These are phyloP conservation scores for Tauraco hartlaubi DNA, from an alignment of 2,797 vertebrate genomes.

Conservation along the genomic window DNA sequence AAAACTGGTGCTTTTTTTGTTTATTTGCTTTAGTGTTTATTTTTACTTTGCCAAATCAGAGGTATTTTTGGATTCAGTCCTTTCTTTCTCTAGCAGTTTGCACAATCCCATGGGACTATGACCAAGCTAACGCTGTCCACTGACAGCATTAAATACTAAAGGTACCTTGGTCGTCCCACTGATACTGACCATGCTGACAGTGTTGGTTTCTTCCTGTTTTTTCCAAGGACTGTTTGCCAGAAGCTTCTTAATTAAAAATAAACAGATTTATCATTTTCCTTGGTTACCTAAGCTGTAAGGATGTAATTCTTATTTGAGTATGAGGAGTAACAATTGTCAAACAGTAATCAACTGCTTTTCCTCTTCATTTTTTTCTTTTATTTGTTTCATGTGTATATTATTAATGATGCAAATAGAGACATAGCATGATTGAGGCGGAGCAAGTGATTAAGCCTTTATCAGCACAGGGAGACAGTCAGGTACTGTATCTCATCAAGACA, in stretches of 20 bases:
- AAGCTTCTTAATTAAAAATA: slow-evolving; percentile 77
- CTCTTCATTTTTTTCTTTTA: neutral
- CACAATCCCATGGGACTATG: neutral
- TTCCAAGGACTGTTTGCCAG: slow-evolving; percentile 24
- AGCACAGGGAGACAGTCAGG: neutral
- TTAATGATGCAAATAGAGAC: neutral
- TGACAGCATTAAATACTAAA: slow-evolving; percentile 54
- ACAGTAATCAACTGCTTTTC: neutral
- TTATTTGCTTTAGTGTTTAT: neutral
- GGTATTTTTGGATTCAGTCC: neutral
- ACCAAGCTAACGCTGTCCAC: neutral
- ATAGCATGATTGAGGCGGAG: neutral
- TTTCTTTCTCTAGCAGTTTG: neutral
- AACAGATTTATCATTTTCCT: slow-evolving; percentile 57
- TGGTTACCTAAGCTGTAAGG: slow-evolving; percentile 19
- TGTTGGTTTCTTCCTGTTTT: slow-evolving; percentile 29
- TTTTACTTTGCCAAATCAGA: neutral
- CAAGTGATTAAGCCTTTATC: neutral
- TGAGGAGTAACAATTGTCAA: neutral
- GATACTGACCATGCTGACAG: slow-evolving; percentile 2
- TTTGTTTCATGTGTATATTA: neutral
- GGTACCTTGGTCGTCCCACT: neutral
- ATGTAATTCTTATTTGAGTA: neutral
- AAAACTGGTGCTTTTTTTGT: neutral
- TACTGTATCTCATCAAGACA: neutral